Evolutionary conservation across 2,113 vertebrate species (phyloP), one percentile per base, ranked within the genome.

Genomic region (Physeter macrocephalus): DNA sequence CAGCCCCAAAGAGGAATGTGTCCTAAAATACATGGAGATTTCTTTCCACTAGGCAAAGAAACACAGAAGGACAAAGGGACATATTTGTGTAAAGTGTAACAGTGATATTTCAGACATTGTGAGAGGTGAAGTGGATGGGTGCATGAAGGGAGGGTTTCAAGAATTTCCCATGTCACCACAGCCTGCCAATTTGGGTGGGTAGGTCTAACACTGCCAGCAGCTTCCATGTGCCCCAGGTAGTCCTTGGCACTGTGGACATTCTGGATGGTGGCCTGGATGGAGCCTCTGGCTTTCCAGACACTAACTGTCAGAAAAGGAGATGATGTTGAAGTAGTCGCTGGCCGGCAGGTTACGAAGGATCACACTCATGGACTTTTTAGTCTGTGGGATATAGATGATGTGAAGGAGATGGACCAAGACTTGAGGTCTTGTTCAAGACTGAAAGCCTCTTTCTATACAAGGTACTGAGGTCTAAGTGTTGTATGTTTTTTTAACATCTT

Each of bases 251-350:
- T 99, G 78, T 97, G 97, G 29, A 99, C 95, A 36, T 99, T 99
- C 94, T 98, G 98, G 4, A 97, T 84, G 0, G 98, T 99, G 8
- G 99, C 99, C 31, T 98, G 98, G 59, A 99, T 98, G 0, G 99
- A 99, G 10, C 98, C 97, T 9, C 97, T 98, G 90, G 98, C 98
- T 98, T 97, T 99, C 99, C 99, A 99, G 10, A 98, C 98, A 74
- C 98, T 98, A 67, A 99, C 98, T 2, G 57, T 99, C 99, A 14
- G 99, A 99, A 98, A 99, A 99, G 66, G 99, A 99, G 93, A 99
- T 98, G 93, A 99, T 99, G 96, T 99, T 99, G 97, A 99, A 99
- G 97, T 98, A 97, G 97, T 99, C 99, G 2, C 98, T 98, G 86
- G 99, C 98, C 77, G 97, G 98, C 5, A 99, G 98, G 87, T 99